phyloP scores from a whole-genome alignment of 2,888 invertebrate species.

The Chrysotoxum bicinctum region DNA sequence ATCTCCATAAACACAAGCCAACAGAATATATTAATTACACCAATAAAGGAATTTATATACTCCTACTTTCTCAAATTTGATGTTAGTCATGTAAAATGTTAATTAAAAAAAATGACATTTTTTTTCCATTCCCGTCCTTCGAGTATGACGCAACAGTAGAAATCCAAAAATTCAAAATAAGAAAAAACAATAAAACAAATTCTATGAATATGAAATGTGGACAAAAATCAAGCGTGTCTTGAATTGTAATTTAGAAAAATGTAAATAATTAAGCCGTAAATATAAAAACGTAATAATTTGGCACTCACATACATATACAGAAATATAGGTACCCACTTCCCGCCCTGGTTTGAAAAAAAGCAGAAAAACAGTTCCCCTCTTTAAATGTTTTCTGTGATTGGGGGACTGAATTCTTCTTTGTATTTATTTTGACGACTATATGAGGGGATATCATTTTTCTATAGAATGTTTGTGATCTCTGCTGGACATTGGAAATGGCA shows the following conservation, averaged over 20 bases:
- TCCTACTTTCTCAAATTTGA: conserved; percentile 42
- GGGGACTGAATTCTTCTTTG: conserved; percentile 34
- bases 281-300: conserved; percentile 44
- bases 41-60: conserved; percentile 35
- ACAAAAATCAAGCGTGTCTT: conserved; percentile 51
- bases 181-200: conserved; percentile 19
- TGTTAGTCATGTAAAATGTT: conserved; percentile 43
- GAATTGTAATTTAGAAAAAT: conserved; percentile 64
- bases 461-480: neutral
- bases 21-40: conserved; percentile 16
- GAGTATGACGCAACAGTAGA: conserved; percentile 54
- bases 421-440: neutral
- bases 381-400: conserved; percentile 29
- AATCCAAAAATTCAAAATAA: conserved; percentile 58
- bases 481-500: neutral
- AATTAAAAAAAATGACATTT: conserved; percentile 34
- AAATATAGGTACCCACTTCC: conserved; percentile 40
- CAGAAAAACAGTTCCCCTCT: conserved; percentile 3
- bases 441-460: neutral
- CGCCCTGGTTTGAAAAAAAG: neutral
- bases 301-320: conserved; percentile 29
- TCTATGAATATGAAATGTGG: conserved; percentile 30
- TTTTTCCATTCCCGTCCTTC: neutral
- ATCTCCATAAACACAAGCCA: neutral
- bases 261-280: conserved; percentile 45